phyloP scores from a whole-genome alignment of 1,140 invertebrate species.

The Dufourea novaeangliae region DNA sequence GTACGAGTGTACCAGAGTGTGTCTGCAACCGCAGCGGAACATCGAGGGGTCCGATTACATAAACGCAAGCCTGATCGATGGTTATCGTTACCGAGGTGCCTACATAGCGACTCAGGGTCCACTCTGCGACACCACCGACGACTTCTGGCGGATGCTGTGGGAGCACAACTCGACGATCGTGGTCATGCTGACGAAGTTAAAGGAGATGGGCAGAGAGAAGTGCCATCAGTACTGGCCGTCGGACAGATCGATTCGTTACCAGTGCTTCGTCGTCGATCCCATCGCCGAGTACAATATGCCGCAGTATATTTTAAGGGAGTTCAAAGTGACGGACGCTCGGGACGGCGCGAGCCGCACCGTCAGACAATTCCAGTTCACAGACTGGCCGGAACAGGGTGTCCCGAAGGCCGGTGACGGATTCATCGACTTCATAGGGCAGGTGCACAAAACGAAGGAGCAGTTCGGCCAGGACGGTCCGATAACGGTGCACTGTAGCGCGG shows the following conservation, averaged over 20 bases:
- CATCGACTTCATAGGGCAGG: conserved; percentile 99
- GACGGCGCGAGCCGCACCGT: conserved; percentile 98
- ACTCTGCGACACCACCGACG: conserved; percentile 96
- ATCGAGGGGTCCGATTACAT: conserved; percentile 99
- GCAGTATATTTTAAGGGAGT: conserved; percentile 98
- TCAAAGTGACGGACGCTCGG: conserved; percentile 97
- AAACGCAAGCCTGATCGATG: conserved; percentile 99
- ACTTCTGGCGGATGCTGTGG: conserved; percentile 99
- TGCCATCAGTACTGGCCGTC: conserved; percentile 99
- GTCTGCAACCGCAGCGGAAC: conserved; percentile 93
- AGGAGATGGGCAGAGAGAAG: conserved; percentile 98
- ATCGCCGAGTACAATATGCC: conserved; percentile 99
- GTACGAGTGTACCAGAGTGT: conserved; percentile 97
- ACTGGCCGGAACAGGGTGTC: conserved; percentile 99
- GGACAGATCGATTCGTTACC: conserved; percentile 96
- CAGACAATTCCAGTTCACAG: conserved; percentile 99
- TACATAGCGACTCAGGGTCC: conserved; percentile 99
- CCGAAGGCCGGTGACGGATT: conserved; percentile 99
- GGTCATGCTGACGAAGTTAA: conserved; percentile 98
- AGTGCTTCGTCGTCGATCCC: conserved; percentile 98
- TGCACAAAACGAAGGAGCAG: conserved; percentile 99
- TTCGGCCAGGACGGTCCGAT: conserved; percentile 99
- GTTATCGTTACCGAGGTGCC: conserved; percentile 93
- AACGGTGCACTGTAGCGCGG: conserved; percentile 98
- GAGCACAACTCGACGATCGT: conserved; percentile 99